Base-by-base conservation (phyloP, 2,113 vertebrate species). In the Chloroceryle aenea region DNA sequence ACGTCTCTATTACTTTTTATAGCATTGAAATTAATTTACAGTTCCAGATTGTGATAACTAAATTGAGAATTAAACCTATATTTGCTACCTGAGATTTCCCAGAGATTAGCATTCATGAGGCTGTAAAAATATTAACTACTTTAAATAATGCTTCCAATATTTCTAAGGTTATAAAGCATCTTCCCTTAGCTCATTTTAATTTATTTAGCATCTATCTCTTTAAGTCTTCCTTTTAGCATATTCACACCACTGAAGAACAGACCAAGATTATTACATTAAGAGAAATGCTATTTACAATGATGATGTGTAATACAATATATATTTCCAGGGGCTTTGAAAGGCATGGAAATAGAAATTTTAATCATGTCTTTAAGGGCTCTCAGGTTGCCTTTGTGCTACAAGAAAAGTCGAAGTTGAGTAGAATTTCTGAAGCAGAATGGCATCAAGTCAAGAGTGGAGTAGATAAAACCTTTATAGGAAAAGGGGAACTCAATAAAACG, bases 91-190 rank as follows among this genome's bases (percentile, higher is more conserved):
- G 82, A 93, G 80, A 85, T 86, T 96, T 97, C 61, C 38, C 73
- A 53, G 93, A 96, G 84, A 97, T 96, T 96, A 97, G 68, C 78
- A 93, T 87, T 64, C 95, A 87, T 12, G 17, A 93, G 96, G 75
- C 89, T 95, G 79, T 93, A 90, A 97, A 97, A 97, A 97, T 93
- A 95, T 95, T 95, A 97, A 93, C 61, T 93, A 5, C 91, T 86
- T 95, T 97, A 97, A 97, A 96, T 97, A 96, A 95, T 89, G 45
- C 71, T 77, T 91, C 75, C 78, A 79, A 74, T 93, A 97, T 97
- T 90, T 97, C 72, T 36, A 85, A 95, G 61, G 43, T 85, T 86
- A 56, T 95, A 89, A 94, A 80, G 53, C 87, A 90, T 94, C 94
- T 93, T 96, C 78, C 55, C 43, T 56, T 62, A 95, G 78, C 86